Base-by-base conservation (phyloP, 2,888 invertebrate genomes). In the Operophtera brumata region DNA sequence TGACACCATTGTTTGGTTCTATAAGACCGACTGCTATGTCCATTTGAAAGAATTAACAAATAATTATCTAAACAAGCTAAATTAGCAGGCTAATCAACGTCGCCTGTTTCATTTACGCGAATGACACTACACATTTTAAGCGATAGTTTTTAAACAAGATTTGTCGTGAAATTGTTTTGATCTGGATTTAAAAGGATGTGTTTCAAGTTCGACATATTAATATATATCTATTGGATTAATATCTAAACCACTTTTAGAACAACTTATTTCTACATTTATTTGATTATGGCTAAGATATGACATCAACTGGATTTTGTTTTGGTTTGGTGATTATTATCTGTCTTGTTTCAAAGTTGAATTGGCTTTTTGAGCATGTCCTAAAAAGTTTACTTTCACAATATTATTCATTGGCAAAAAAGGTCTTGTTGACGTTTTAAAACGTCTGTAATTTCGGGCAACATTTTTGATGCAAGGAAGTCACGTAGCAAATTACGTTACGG, bases 51-150 rank as follows among this genome's bases (percentile, higher is more conserved):
- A 67, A 60, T 61, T 65, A 66, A 53, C 65, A 54, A 67, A 69
- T 77, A 77, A 80, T 78, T 71, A 75, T 66, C 78, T 80, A 71
- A 81, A 81, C 81, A 59, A 80, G 79, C 79, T 80, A 60, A 82
- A 81, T 82, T 80, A 80, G 70, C 71, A 65, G 66, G 67, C 70
- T 73, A 73, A 79, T 77, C 71, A 73, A 65, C 57, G 64, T 58
- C 64, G 69, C 56, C 59, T 54, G 63, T 64, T 60, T 61, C 54
- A 59, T 59, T 62, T 58, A 47, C 49, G 48, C 40, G 44, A 59
- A 49, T 45, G 26, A 26, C 2, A 3, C 2, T 41, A 1, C 11
- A 6, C 6, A 0, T 34, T 1, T 11, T n/a, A 34, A 34, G 34
- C 11, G n/a, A 34, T 34, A 34, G 34, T 36, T 45, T 40, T 45